Evolutionary conservation across 1,140 invertebrate species (phyloP).

Genomic region (Scaptomyza montana): DNA sequence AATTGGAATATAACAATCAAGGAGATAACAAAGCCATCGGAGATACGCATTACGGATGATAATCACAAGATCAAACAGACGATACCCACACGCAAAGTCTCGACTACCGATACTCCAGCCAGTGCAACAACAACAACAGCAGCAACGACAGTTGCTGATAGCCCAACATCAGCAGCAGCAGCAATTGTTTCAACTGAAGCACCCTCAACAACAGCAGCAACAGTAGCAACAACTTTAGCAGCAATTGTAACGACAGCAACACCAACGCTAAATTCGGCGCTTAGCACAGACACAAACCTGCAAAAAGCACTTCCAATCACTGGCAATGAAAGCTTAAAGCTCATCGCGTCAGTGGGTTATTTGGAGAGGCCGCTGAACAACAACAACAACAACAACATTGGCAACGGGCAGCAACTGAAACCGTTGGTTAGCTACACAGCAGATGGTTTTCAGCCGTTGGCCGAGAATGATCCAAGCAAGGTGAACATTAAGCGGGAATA

Average conservation of each 20-base stretch:
- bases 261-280: conserved; percentile 28
- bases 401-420: conserved; percentile 32
- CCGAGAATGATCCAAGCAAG: conserved; percentile 71
- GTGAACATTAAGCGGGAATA: conserved; percentile 78
- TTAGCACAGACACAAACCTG: conserved; percentile 62
- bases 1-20: conserved; percentile 83
- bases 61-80: conserved; percentile 70
- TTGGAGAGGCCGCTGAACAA: conserved; percentile 33
- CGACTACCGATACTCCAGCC: conserved; percentile 45
- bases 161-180: conserved; percentile 19
- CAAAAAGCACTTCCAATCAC: conserved; percentile 56
- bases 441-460: conserved; percentile 51
- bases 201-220: conserved; percentile 9
- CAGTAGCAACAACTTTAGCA: conserved; percentile 4
- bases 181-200: conserved; percentile 5
- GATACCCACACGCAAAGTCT: conserved; percentile 58
- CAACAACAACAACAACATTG: conserved; percentile 10
- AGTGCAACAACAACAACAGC: conserved; percentile 10
- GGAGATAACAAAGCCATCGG: conserved; percentile 82
- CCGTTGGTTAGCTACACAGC: conserved; percentile 57
- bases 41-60: conserved; percentile 82
- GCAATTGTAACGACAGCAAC: conserved; percentile 41
- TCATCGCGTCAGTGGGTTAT: conserved; percentile 70
- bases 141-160: conserved; percentile 12
- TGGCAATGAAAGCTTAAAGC: conserved; percentile 73